These are phyloP conservation scores for Saxidomus purpurata DNA, from an alignment of 1,140 invertebrate species.

Conservation along the genomic window DNA sequence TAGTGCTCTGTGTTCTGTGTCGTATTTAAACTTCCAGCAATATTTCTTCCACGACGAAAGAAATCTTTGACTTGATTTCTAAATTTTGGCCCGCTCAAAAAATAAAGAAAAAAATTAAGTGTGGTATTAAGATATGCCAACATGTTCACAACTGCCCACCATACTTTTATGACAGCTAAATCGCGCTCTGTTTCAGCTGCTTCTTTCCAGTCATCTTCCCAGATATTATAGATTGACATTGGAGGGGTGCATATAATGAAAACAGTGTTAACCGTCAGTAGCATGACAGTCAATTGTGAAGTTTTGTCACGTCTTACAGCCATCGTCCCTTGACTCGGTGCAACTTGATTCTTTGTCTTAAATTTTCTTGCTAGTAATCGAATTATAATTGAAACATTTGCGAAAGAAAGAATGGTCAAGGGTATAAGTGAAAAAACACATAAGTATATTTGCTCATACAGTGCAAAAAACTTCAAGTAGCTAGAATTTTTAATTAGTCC, in stretches of 20 bases:
- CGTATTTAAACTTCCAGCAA: too few species aligned
- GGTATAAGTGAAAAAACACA: conserved; percentile 30
- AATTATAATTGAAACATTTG: conserved; percentile 31
- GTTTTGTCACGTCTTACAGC: neutral
- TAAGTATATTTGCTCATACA: conserved; percentile 9
- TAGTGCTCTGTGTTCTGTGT: too few species aligned
- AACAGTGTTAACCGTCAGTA: conserved; percentile 18
- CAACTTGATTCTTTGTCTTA: neutral
- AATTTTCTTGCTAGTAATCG: neutral
- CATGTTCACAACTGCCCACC: conserved; percentile 47
- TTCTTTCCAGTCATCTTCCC: neutral
- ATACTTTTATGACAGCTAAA: neutral
- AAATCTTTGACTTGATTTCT: conserved; percentile 23
- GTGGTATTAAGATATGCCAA: conserved; percentile 26
- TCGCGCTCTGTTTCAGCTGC: neutral
- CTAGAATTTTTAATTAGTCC: neutral
- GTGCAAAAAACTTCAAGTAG: neutral
- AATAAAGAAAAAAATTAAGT: conserved; percentile 44
- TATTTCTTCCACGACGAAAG: neutral
- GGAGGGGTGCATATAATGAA: conserved; percentile 40
- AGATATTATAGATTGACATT: conserved; percentile 14
- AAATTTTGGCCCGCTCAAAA: conserved; percentile 7
- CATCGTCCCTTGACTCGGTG: neutral
- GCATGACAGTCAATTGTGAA: conserved; percentile 26
- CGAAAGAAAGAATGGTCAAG: neutral